Base-by-base conservation (phyloP, 2,113 vertebrate species). In the Oenanthe oenanthe region DNA sequence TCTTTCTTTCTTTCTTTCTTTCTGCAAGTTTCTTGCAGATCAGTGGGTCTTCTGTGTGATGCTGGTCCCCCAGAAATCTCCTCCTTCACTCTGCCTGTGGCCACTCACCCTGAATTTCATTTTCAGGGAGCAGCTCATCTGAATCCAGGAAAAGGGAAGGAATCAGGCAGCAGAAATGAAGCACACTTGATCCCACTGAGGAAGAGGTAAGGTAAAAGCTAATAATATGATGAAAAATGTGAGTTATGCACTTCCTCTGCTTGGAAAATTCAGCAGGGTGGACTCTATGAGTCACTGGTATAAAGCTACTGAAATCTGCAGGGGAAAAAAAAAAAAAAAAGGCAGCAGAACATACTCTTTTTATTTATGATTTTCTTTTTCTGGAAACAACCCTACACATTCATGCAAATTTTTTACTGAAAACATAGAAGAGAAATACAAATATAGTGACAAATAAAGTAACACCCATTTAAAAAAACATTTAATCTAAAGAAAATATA, bases 241-340 rank as follows among this genome's bases (percentile, higher is more conserved):
- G 36, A 34, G 43, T 85, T 95, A 40, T 61, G 45, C 12, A n/a
- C 50, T 73, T 89, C 43, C 20, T 57, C n/a, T 73, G 4, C 57
- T 67, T 73, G 93, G 89, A 89, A 96, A 92, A 88, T 71, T 76
- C 66, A 79, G 22, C 65, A 53, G 74, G 51, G 10, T 68, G 67
- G 89, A 85, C 0, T 0, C 43, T 82, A 2, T 88, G 87, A 92
- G 38, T 95, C 84, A 94, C 34, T 4, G 5, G n/a, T 50, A 19
- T 12, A 67, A 86, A 79, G 54, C 25, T 79, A 61, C 54, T 83
- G 71, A 77, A 73, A 54, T 51, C 14, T 71, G 29, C 17, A 48
- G 56, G 25, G 17, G 28, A 7, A 40, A 36, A 60, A 29, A 70
- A 51, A 78, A 56, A 3, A 36, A 78, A 56, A 3, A 36, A 32